Base-by-base conservation (phyloP, 2,797 vertebrate species). In the Dipus sagitta region DNA sequence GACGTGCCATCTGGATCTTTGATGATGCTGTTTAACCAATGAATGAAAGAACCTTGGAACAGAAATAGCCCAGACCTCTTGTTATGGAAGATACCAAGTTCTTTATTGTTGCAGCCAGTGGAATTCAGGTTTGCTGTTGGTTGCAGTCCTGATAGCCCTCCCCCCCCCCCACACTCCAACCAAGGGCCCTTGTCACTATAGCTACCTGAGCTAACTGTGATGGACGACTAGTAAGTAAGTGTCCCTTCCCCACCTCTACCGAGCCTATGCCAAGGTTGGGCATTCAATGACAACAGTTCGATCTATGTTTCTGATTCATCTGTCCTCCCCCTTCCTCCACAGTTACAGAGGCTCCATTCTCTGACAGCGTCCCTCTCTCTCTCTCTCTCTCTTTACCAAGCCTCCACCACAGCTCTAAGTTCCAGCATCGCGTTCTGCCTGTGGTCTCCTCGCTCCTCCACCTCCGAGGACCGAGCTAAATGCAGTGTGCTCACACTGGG, bases 111-210 rank as follows among this genome's bases (percentile, higher is more conserved):
- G 14, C 70, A 71, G 52, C 32, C 65, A 62, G 74, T 71, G 32
- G 75, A 74, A 32, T 90, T 87, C 91, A 76, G 60, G 13, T 75
- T 87, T 79, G 68, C 67, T 77, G 87, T 64, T 47, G 17, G 20
- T 70, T 70, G 54, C 24, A 54, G 32, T 42, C 26, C 60, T 58
- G 42, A 52, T 11, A 62, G 5, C 62, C 38, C 3, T 6, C 38
- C 38, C 38, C 3, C 38, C 38, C 47, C 47, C 47, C 47, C 47
- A 47, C 65, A 77, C 47, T 58, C 32, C 58, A 81, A 6, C 52
- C 78, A 65, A 96, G 76, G 74, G 42, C 64, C 88, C 76, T 84
- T 81, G 32, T 93, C 82, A 82, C 72, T 62, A 79, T 5, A 81
- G 89, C 70, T 32, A 85, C 72, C 62, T 72, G 14, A 94, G 64